Percentiles rank a stretch among this genome's conserved stretches.
These are phyloP conservation scores for Apodemia duryi DNA, from an alignment of 2,888 invertebrate species.

Conservation along the genomic window DNA sequence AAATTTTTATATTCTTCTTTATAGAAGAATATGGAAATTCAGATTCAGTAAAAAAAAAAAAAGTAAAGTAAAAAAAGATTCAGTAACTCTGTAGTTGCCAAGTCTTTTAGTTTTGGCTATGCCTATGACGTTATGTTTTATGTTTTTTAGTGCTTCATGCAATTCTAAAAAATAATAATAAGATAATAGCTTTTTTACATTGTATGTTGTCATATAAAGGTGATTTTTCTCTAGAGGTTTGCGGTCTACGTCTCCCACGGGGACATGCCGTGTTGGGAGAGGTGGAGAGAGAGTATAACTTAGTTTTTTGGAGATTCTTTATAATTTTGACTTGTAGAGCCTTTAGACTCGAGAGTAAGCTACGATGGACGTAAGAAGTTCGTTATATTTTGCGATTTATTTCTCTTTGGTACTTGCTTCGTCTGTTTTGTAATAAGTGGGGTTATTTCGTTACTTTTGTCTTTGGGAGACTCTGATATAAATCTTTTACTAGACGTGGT, in stretches of 20 bases:
- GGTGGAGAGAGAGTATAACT: no score
- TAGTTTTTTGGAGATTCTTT: not conserved
- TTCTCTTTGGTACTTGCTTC: not conserved
- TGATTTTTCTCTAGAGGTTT: slow-evolving; percentile 1
- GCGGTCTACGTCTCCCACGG: not conserved
- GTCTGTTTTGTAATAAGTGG: not conserved
- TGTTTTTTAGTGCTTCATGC: not conserved
- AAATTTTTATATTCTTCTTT: slow-evolving; percentile 5
- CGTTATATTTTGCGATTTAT: slow-evolving; percentile 2
- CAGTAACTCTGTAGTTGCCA: not conserved
- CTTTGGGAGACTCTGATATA: slow-evolving; percentile 1
- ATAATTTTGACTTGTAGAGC: not conserved
- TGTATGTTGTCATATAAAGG: not conserved
- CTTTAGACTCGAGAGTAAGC: not conserved
- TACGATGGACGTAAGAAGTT: not conserved
- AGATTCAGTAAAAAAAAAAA: no score
- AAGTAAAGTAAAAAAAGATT: no score
- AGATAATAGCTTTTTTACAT: not conserved
- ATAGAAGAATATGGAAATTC: not conserved
- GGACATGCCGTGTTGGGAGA: no score
- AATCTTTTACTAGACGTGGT: not conserved
- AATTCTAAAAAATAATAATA: not conserved
- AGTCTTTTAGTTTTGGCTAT: not conserved
- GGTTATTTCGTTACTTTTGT: not conserved
- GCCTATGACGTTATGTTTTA: not conserved